A percentile compares a stretch with the other conserved stretches of the same genome.
Conservation (phyloP, 2,113 vertebrate genomes). For the Brachirus orientalis region DNA sequence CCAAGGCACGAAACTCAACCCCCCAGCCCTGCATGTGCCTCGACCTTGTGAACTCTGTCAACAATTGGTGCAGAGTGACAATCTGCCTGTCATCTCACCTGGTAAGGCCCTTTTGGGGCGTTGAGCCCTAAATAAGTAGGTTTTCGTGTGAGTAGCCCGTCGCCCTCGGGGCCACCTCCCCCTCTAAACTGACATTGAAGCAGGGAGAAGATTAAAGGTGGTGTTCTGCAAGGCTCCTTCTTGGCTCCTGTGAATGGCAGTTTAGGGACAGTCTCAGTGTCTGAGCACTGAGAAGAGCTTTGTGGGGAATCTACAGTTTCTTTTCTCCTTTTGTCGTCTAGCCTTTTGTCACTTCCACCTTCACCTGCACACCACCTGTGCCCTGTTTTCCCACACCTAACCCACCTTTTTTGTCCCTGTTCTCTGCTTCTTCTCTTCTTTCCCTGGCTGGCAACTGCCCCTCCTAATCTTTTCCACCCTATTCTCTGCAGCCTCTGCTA, state of each 20-base stretch:
- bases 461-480: slow-evolving; percentile 45
- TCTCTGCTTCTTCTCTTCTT: slow-evolving; percentile 57
- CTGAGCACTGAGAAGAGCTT: slow-evolving; percentile 19
- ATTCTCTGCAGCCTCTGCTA: neutral
- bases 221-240: slow-evolving; percentile 25
- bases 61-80: slow-evolving; percentile 25
- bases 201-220: slow-evolving; percentile 68
- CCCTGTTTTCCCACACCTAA: slow-evolving; percentile 43
- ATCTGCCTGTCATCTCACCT: slow-evolving; percentile 52
- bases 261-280: slow-evolving; percentile 51
- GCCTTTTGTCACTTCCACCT: slow-evolving; percentile 13
- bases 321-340: slow-evolving; percentile 4
- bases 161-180: slow-evolving; percentile 20
- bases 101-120: slow-evolving; percentile 11
- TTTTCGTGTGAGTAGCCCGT: slow-evolving; percentile 33
- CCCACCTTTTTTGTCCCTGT: slow-evolving; percentile 45
- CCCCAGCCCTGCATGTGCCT: neutral
- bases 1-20: slow-evolving; percentile 36
- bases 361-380: slow-evolving; percentile 34
- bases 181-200: slow-evolving; percentile 43
- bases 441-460: slow-evolving; percentile 43
- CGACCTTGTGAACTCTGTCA: slow-evolving; percentile 61
- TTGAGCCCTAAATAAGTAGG: slow-evolving; percentile 47
- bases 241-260: slow-evolving; percentile 39
- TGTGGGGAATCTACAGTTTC: slow-evolving; percentile 34